Percentiles rank a stretch among this genome's conserved stretches.
These are phyloP conservation scores for Chydorus sphaericus DNA, from an alignment of 2,888 invertebrate species.

Conservation along the genomic window DNA sequence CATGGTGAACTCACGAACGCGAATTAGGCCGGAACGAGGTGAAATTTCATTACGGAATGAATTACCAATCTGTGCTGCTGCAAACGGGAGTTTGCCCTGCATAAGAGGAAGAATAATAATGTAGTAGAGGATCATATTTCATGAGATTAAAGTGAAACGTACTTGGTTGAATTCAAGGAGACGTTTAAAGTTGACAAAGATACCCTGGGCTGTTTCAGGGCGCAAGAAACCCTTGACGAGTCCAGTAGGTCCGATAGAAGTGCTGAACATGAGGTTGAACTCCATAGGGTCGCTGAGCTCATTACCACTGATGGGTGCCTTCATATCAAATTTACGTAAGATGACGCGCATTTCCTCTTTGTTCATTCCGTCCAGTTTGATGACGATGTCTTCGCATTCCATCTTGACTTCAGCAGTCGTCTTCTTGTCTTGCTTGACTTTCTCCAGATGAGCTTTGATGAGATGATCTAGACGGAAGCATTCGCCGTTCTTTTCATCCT, in stretches of 20 bases:
- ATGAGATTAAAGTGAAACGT: background rate
- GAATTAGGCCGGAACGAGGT: conserved; percentile 83
- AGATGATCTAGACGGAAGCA: conserved; percentile 96
- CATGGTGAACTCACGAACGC: conserved; percentile 98
- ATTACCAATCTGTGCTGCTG: conserved; percentile 96
- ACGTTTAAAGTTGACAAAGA: conserved; percentile 98
- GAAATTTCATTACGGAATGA: conserved; percentile 99
- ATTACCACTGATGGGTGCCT: conserved; percentile 88
- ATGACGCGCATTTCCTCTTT: conserved; percentile 74
- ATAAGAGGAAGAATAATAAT: no score
- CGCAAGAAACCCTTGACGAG: conserved; percentile 84
- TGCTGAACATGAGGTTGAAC: conserved; percentile 98
- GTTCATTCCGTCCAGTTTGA: conserved; percentile 79
- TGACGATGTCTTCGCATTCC: conserved; percentile 62
- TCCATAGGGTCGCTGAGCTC: conserved; percentile 89
- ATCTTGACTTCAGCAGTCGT: conserved; percentile 49
- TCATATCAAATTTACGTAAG: conserved; percentile 78
- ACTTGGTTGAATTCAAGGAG: conserved; percentile 86
- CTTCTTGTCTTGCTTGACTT: conserved; percentile 69
- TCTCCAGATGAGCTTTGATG: conserved; percentile 86
- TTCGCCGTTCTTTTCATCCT: conserved; percentile 88
- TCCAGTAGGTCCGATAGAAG: conserved; percentile 94
- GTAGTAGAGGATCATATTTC: background rate
- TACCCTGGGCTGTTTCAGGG: conserved; percentile 98
- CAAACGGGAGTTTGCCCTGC: conserved; percentile 77